phyloP scores from a whole-genome alignment of 2,113 vertebrate genomes.

The Plecotus auritus region DNA sequence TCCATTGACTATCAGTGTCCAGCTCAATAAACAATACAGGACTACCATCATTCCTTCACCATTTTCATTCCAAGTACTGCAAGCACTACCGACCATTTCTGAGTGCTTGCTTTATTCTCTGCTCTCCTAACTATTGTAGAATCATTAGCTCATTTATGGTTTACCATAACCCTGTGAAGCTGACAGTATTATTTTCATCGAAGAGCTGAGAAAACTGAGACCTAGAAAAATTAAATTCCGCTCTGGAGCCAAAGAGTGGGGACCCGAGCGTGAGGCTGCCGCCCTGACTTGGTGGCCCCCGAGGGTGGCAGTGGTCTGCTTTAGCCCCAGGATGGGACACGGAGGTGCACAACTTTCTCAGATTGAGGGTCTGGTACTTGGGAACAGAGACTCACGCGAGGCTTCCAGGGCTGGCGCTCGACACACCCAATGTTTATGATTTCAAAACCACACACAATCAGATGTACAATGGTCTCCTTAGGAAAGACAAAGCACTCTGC shows the following conservation, averaged over 20 bases:
- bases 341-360: background rate
- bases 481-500: conserved; percentile 75
- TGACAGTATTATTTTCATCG: background rate
- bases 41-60: background rate
- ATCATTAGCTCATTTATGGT: background rate
- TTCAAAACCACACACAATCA: background rate
- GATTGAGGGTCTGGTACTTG: background rate
- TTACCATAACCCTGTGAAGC: background rate
- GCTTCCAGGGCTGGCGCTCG: background rate
- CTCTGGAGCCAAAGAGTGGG: background rate
- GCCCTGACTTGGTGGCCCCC: background rate
- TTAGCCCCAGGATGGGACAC: background rate
- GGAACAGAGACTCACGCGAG: background rate
- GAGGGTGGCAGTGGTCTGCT: background rate
- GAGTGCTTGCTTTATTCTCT: background rate
- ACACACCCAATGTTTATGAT: background rate
- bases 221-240: background rate
- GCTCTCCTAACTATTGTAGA: background rate
- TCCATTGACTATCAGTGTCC: background rate
- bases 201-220: background rate
- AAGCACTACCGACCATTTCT: background rate
- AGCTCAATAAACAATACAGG: background rate
- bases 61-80: background rate
- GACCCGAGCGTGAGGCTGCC: background rate
- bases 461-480: background rate